These are phyloP conservation scores for Alauda arvensis DNA, from an alignment of 2,797 vertebrate genomes.

Conservation along the genomic window DNA sequence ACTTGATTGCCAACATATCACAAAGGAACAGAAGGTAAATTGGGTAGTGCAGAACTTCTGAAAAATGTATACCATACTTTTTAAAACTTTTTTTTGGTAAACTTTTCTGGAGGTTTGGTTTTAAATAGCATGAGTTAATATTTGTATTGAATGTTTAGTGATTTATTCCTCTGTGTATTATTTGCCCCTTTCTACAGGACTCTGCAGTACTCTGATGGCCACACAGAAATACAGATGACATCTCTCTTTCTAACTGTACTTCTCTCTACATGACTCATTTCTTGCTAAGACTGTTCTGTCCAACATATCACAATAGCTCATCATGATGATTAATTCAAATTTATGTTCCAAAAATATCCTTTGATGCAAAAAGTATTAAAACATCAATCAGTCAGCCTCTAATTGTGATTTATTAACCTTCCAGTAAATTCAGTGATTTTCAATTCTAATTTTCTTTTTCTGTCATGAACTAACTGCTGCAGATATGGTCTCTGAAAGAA, in stretches of 20 bases:
- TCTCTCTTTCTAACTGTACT: neutral
- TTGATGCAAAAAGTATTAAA: constrained; percentile 1
- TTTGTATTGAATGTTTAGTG: neutral
- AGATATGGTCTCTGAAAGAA: neutral
- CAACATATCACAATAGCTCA: neutral
- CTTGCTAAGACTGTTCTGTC: neutral
- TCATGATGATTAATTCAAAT: constrained; percentile 2
- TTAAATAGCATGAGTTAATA: neutral
- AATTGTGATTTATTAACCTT: constrained; percentile 31
- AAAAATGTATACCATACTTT: neutral
- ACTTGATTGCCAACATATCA: neutral
- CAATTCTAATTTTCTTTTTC: neutral
- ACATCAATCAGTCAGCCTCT: neutral
- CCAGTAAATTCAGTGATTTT: neutral
- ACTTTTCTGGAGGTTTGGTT: neutral
- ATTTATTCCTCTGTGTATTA: neutral
- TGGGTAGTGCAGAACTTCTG: neutral
- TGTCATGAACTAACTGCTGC: neutral
- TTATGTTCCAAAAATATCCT: neutral
- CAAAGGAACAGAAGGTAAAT: neutral
- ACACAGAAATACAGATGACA: neutral
- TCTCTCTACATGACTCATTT: neutral
- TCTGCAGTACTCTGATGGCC: neutral
- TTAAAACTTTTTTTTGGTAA: neutral
- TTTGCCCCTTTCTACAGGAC: neutral